These are phyloP conservation scores for Eutolmus rufibarbis DNA, from an alignment of 2,888 invertebrate species.

Conservation along the genomic window DNA sequence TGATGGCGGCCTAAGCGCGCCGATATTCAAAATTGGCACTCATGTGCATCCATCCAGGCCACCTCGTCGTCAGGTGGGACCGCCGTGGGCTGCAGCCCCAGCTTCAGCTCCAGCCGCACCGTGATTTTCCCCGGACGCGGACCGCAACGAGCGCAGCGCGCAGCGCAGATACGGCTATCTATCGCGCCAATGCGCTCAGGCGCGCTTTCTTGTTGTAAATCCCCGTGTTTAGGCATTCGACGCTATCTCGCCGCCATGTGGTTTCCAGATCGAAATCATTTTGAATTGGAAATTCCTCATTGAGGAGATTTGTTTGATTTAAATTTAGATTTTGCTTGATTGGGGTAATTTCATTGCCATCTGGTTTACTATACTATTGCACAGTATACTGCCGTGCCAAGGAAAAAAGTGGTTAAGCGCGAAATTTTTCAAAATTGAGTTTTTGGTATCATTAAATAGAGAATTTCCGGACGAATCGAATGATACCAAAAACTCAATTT, in stretches of 20 bases:
- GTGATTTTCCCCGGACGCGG: not conserved
- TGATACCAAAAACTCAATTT: no score
- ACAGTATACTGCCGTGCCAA: no score
- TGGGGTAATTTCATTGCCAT: not conserved
- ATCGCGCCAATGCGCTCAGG: not conserved
- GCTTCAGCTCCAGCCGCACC: not conserved
- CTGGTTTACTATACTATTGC: no score
- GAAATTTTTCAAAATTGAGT: no score
- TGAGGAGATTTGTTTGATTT: not conserved
- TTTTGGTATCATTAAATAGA: no score
- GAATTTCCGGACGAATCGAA: no score
- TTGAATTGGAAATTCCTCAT: not conserved
- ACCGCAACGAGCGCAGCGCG: not conserved
- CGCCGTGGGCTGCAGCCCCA: not conserved
- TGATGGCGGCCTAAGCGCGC: not conserved
- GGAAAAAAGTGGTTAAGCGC: no score
- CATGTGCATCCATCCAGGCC: slow-evolving; percentile 21
- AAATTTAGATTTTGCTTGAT: not conserved
- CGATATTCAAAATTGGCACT: slow-evolving; percentile 25
- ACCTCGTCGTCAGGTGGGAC: not conserved
- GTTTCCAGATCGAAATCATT: not conserved
- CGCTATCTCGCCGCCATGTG: not conserved
- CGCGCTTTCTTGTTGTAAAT: not conserved
- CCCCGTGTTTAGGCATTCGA: not conserved
- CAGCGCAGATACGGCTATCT: not conserved